Base-by-base conservation (phyloP, 2,888 invertebrate species). In the Nomada ruficornis region DNA sequence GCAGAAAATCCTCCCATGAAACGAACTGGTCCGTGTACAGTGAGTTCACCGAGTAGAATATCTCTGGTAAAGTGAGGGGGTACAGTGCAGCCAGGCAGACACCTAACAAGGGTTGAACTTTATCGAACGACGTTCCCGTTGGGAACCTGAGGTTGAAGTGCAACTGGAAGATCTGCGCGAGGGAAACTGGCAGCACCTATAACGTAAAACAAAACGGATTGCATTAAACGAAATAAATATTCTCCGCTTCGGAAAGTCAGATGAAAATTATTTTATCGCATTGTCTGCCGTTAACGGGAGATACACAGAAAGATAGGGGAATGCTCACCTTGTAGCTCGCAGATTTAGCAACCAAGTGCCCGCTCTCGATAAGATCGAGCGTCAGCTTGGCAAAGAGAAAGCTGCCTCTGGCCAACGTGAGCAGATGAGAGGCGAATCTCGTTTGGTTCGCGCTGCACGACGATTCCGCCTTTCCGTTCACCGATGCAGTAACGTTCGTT, bases 101-200 rank as follows among this genome's bases (percentile, higher is more conserved):
- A 89, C 98, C 97, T 15, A 99, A 94, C 77, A 99, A 97, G 72
- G 98, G 97, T 3, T 97, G 96, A 3, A 98, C 97, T 93, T 97
- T 98, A 89, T 98, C 98, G 93, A 98, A 99, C 0, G 98, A 98
- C 64, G 97, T 96, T 0, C 97, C 96, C 0, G 98, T 98, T 9
- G 98, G 98, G 92, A 99, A 99, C 78, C 97, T 96, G 74, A 98
- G 94, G 94, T 98, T 99, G 94, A 99, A 98, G 94, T 98, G 97
- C 55, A 99, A 94, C 82, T 98, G 94, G 94, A 98, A 99, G 91
- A 99, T 97, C 94, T 98, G 98, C 4, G 97, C 97, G 80, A 98
- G 94, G 0, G 97, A 97, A 83, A 98, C 97, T 1, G 98, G 98
- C 65, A 98, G 95, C 18, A 98, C 94, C 94, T 94, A 72, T 10